phyloP scores from a whole-genome alignment of 2,113 vertebrate genomes.

The Pachyramphus minor region DNA sequence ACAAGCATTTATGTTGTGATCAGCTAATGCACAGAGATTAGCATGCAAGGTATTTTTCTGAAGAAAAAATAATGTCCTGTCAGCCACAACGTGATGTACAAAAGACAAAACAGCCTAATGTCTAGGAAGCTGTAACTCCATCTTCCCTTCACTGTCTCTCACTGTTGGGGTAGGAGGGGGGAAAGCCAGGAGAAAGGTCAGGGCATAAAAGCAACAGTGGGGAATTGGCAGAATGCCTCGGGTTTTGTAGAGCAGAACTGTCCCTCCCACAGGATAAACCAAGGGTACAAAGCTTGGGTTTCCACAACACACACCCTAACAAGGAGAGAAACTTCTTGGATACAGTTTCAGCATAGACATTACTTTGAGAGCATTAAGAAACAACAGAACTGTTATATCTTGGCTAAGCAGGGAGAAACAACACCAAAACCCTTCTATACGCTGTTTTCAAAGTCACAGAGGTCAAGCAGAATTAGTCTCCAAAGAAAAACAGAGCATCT shows the following conservation, averaged over 20 bases:
- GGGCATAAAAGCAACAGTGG: not conserved
- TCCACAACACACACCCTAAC: not conserved
- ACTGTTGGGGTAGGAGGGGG: not conserved
- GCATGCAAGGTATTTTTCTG: constrained; percentile 39
- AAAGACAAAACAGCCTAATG: constrained; percentile 11
- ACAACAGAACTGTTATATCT: not conserved
- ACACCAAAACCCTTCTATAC: not conserved
- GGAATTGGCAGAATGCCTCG: constrained; percentile 9
- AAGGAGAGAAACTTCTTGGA: not conserved
- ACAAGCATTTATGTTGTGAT: constrained; percentile 50
- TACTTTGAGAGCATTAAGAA: not conserved
- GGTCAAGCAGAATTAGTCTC: not conserved
- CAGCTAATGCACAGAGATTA: constrained; percentile 49
- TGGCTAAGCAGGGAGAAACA: not conserved
- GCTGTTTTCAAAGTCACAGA: not conserved
- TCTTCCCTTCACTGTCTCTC: constrained; percentile 30
- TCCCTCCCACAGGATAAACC: constrained; percentile 10
- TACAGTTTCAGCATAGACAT: not conserved
- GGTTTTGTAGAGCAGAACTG: constrained; percentile 8
- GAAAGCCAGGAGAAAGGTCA: constrained; percentile 1
- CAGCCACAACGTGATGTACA: constrained; percentile 27
- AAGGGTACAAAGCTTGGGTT: constrained; percentile 33
- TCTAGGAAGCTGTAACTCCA: constrained; percentile 45
- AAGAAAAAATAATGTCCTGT: not conserved
- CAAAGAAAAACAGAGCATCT: not conserved